These are phyloP conservation scores for Falco naumanni DNA, from an alignment of 2,797 vertebrate species.

Conservation along the genomic window DNA sequence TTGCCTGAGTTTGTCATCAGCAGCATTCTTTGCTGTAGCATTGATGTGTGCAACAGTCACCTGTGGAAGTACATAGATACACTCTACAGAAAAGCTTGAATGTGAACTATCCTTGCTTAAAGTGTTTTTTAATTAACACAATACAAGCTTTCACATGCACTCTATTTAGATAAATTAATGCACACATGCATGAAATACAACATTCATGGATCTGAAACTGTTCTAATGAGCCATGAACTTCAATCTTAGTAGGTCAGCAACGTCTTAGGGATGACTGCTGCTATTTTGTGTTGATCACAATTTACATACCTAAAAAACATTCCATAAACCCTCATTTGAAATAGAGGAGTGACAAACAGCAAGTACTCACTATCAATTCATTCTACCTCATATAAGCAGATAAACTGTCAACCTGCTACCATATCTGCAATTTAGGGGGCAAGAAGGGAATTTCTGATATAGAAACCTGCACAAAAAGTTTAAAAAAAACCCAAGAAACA, in stretches of 20 bases:
- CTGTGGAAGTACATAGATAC: constrained; percentile 59
- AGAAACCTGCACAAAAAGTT: not conserved
- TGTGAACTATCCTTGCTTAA: not conserved
- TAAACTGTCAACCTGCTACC: not conserved
- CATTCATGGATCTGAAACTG: not conserved
- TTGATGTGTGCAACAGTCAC: constrained; percentile 99
- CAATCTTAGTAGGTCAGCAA: not conserved
- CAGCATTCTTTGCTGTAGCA: constrained; percentile 97
- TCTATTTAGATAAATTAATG: not conserved
- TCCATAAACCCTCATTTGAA: not conserved
- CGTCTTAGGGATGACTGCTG: not conserved
- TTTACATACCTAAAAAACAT: not conserved
- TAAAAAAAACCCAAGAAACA: not conserved
- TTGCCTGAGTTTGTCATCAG: constrained; percentile 97
- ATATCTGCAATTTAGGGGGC: not conserved
- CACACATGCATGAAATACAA: not conserved
- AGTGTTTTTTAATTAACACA: not conserved
- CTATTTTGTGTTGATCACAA: not conserved
- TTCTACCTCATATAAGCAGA: not conserved
- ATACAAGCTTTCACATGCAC: not conserved
- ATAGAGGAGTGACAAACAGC: not conserved
- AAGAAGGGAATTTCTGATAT: not conserved
- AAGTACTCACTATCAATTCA: not conserved
- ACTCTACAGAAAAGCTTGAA: not conserved
- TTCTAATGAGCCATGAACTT: not conserved